A percentile compares a stretch with the other conserved stretches of the same genome.
Conservation (phyloP, 2,113 vertebrate species). For the Anoplopoma fimbria region DNA sequence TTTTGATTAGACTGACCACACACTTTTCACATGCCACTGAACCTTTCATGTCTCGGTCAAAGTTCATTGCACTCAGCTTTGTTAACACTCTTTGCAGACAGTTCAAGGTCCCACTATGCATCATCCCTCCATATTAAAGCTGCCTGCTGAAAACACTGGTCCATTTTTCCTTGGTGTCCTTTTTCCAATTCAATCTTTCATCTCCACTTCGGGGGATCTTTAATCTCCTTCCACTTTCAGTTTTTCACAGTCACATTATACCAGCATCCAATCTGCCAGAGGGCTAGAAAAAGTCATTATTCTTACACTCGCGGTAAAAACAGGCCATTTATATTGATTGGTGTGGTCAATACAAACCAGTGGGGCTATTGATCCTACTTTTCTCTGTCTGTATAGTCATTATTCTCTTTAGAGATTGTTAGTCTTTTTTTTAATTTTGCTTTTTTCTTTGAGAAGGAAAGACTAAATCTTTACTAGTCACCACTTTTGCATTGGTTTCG, state of each 20-base stretch:
- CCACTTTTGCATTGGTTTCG: conserved; percentile 37
- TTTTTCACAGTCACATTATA: conserved; percentile 68
- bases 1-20: conserved; percentile 15
- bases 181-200: conserved; percentile 49
- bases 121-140: conserved; percentile 21
- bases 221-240: conserved; percentile 63
- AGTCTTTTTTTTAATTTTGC: not conserved
- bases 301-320: conserved; percentile 71
- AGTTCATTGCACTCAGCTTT: conserved; percentile 31
- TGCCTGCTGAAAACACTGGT: conserved; percentile 3
- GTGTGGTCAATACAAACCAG: conserved; percentile 73
- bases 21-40: not conserved
- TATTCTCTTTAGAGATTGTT: conserved; percentile 55
- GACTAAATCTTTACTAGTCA: conserved; percentile 46
- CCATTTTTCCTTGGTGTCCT: not conserved
- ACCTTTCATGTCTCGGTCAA: not conserved
- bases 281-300: conserved; percentile 70
- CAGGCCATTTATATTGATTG: conserved; percentile 78
- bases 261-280: conserved; percentile 60
- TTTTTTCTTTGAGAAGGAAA: conserved; percentile 23
- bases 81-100: not conserved
- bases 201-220: conserved; percentile 43
- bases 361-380: conserved; percentile 68
- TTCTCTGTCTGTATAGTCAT: conserved; percentile 55
- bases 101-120: conserved; percentile 21